Conservation (phyloP, 2,888 invertebrate species). For the Eledone cirrhosa region DNA sequence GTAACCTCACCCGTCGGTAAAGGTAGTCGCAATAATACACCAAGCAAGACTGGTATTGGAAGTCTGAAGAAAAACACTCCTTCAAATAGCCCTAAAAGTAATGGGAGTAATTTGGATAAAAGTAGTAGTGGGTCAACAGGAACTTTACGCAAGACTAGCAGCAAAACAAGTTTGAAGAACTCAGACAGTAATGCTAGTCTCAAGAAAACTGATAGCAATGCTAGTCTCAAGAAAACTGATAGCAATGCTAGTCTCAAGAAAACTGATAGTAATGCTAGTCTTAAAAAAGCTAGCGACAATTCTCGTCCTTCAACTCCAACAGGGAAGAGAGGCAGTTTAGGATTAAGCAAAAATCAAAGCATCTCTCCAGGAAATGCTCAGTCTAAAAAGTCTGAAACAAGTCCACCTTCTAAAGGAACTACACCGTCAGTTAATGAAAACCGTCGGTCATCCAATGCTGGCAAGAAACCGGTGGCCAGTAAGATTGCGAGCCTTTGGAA, state of each 20-base stretch:
- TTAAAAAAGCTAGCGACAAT: constrained; percentile 66
- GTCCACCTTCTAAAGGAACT: background rate
- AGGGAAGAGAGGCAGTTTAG: constrained; percentile 36
- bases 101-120: constrained; percentile 16
- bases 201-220: constrained; percentile 36
- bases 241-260: constrained; percentile 41
- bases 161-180: constrained; percentile 40
- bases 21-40: constrained; percentile 37
- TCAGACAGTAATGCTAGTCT: constrained; percentile 53
- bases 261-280: constrained; percentile 54
- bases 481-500: constrained; percentile 85
- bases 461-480: constrained; percentile 70
- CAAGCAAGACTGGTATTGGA: constrained; percentile 44
- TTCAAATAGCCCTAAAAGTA: constrained; percentile 20
- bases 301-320: constrained; percentile 52
- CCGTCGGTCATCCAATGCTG: constrained; percentile 34
- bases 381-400: constrained; percentile 30
- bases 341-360: constrained; percentile 28
- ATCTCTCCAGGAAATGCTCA: constrained; percentile 16
- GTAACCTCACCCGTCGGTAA: background rate
- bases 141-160: constrained; percentile 36
- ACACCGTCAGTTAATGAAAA: constrained; percentile 25
- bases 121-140: constrained; percentile 22
- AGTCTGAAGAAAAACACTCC: constrained; percentile 29
- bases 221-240: constrained; percentile 41